These are phyloP conservation scores for Corythoichthys intestinalis DNA, from an alignment of 2,113 vertebrate species.

Conservation along the genomic window DNA sequence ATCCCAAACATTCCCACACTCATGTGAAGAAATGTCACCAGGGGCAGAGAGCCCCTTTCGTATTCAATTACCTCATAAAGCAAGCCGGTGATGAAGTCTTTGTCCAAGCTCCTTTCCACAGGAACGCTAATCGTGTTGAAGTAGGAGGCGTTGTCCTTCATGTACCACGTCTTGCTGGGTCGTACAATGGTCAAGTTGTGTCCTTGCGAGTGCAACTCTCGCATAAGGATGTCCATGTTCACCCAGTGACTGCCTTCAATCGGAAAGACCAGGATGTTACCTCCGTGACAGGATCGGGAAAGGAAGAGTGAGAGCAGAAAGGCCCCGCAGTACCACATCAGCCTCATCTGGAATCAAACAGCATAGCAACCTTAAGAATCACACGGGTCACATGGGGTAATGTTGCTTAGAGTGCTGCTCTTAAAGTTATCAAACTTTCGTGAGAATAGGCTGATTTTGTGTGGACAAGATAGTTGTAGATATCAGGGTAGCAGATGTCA, in stretches of 20 bases:
- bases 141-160: slow-evolving; percentile 35
- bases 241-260: slow-evolving; percentile 65
- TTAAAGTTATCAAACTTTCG: too few species aligned
- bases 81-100: not conserved
- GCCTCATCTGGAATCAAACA: slow-evolving; percentile 42
- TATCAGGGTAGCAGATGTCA: too few species aligned
- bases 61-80: not conserved
- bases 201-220: slow-evolving; percentile 50
- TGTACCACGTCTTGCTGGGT: slow-evolving; percentile 51
- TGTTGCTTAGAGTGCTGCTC: too few species aligned
- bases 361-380: not conserved
- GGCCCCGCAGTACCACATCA: slow-evolving; percentile 11
- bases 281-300: slow-evolving; percentile 25
- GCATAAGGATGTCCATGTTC: slow-evolving; percentile 61
- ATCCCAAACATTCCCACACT: slow-evolving; percentile 3
- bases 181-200: slow-evolving; percentile 52
- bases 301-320: slow-evolving; percentile 36
- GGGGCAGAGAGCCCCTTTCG: slow-evolving; percentile 26
- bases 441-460: too few species aligned
- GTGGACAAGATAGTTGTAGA: too few species aligned
- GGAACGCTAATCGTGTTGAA: slow-evolving; percentile 41
- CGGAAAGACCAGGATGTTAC: slow-evolving; percentile 62
- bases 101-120: slow-evolving; percentile 10
- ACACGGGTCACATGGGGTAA: not conserved
- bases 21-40: slow-evolving; percentile 2